Percentiles rank a stretch among this genome's conserved stretches.
These are phyloP conservation scores for Lordiphosa andalusiaca DNA, from an alignment of 2,888 invertebrate species.

Conservation along the genomic window DNA sequence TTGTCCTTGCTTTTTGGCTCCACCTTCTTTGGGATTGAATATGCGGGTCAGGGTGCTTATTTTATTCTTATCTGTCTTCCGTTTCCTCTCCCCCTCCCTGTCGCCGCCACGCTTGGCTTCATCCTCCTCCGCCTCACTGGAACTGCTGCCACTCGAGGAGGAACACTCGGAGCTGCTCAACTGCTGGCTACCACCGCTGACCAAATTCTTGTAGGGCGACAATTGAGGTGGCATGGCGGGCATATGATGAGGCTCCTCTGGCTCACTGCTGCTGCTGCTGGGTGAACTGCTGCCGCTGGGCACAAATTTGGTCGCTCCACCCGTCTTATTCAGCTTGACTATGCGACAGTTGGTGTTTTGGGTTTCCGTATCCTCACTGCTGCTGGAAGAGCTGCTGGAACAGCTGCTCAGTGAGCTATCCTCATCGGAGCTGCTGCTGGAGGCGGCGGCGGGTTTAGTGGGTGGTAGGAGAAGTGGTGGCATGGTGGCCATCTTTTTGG, in stretches of 20 bases:
- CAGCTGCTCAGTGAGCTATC: conserved; percentile 30
- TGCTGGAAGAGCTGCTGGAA: conserved; percentile 38
- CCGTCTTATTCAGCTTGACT: conserved; percentile 32
- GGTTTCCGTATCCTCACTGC: conserved; percentile 40
- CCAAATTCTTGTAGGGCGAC: conserved; percentile 49
- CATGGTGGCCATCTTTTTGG: conserved; percentile 62
- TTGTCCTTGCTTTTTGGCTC: conserved; percentile 87
- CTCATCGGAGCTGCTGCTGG: conserved; percentile 33
- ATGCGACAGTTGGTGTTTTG: conserved; percentile 32
- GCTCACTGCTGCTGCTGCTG: conserved; percentile 27
- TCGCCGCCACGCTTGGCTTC: conserved; percentile 41
- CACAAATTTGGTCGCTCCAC: conserved; percentile 3
- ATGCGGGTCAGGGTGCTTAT: conserved; percentile 85
- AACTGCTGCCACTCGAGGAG: conserved; percentile 45
- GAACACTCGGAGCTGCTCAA: conserved; percentile 46
- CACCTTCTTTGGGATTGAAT: conserved; percentile 87
- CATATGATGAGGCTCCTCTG: conserved; percentile 7
- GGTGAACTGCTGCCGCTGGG: conserved; percentile 31
- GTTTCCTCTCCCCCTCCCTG: conserved; percentile 72
- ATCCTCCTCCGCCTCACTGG: conserved; percentile 55
- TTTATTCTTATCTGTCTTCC: conserved; percentile 85
- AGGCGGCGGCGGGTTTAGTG: conserved; percentile 16
- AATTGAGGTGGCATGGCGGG: conserved; percentile 36
- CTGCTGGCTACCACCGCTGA: conserved; percentile 31
- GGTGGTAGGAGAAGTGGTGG: conserved; percentile 10